Evolutionary conservation across 2,888 invertebrate genomes (phyloP).

Genomic region (Leptinotarsa juncta): DNA sequence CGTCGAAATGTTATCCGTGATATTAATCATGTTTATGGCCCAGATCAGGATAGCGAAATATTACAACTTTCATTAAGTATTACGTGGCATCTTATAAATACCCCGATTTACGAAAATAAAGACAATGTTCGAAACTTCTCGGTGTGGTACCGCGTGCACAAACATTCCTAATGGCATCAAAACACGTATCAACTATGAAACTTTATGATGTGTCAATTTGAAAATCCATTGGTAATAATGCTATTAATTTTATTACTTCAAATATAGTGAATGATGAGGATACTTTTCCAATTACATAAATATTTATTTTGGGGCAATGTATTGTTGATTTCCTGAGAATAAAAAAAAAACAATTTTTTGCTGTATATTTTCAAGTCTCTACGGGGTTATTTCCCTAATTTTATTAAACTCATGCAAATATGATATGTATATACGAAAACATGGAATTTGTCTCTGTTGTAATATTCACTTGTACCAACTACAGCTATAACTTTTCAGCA

Average conservation of each 20-base stretch:
- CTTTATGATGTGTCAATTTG: slow-evolving; percentile 3
- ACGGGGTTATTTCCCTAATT: too few species aligned
- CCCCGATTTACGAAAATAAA: slow-evolving; percentile 22
- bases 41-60: slow-evolving; percentile 6
- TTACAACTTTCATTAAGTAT: slow-evolving; percentile 18
- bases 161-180: slow-evolving; percentile 23
- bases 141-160: slow-evolving; percentile 33
- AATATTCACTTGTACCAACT: too few species aligned
- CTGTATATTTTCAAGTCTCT: too few species aligned
- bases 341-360: too few species aligned
- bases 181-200: slow-evolving; percentile 8
- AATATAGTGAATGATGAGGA: not conserved
- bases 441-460: too few species aligned
- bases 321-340: too few species aligned
- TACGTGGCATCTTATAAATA: slow-evolving; percentile 30
- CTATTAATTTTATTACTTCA: slow-evolving; percentile 8
- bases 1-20: too few species aligned
- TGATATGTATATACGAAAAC: too few species aligned
- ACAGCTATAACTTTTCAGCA: too few species aligned
- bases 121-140: slow-evolving; percentile 27
- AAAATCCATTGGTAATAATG: not conserved
- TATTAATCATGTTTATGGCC: too few species aligned
- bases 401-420: too few species aligned
- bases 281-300: not conserved
- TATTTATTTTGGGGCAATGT: too few species aligned